Evolutionary conservation across 2,888 invertebrate genomes (phyloP).

Genomic region (Acrobeloides nanus): DNA sequence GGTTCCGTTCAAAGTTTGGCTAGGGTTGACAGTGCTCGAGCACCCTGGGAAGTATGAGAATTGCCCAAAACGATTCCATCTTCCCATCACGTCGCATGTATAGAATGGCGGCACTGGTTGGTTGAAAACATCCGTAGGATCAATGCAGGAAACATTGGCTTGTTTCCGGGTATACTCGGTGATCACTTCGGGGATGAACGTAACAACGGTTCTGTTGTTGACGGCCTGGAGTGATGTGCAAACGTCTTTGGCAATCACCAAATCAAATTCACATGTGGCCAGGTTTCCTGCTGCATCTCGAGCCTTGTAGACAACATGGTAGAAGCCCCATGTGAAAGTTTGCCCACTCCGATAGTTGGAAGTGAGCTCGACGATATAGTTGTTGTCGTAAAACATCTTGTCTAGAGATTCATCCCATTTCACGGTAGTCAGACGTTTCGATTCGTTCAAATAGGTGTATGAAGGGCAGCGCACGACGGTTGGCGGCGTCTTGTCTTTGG

Average conservation of each 20-base stretch:
- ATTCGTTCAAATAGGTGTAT: neutral
- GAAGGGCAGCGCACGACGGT: conserved; percentile 15
- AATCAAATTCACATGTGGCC: conserved; percentile 18
- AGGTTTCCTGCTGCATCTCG: conserved; percentile 17
- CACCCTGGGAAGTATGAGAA: conserved; percentile 15
- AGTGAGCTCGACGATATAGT: conserved; percentile 7
- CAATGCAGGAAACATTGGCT: neutral
- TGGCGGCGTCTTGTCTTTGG: conserved; percentile 21
- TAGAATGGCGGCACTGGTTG: conserved; percentile 17
- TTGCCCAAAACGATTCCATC: conserved; percentile 21
- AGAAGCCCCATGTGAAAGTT: conserved; percentile 22
- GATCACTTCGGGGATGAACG: neutral
- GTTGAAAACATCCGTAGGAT: conserved; percentile 2
- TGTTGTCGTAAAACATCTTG: conserved; percentile 23
- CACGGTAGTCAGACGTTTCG: conserved; percentile 12
- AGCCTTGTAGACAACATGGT: conserved; percentile 24
- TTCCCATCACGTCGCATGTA: conserved; percentile 23
- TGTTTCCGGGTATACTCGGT: neutral
- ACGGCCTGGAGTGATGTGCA: neutral
- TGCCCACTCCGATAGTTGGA: conserved; percentile 27
- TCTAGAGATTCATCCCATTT: conserved; percentile 14
- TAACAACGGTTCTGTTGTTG: neutral
- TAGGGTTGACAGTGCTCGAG: conserved; percentile 11
- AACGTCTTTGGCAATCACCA: conserved; percentile 7
- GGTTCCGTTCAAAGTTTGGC: conserved; percentile 10